These are phyloP conservation scores for Prietella phreatophila DNA, from an alignment of 2,113 vertebrate genomes.

Conservation along the genomic window DNA sequence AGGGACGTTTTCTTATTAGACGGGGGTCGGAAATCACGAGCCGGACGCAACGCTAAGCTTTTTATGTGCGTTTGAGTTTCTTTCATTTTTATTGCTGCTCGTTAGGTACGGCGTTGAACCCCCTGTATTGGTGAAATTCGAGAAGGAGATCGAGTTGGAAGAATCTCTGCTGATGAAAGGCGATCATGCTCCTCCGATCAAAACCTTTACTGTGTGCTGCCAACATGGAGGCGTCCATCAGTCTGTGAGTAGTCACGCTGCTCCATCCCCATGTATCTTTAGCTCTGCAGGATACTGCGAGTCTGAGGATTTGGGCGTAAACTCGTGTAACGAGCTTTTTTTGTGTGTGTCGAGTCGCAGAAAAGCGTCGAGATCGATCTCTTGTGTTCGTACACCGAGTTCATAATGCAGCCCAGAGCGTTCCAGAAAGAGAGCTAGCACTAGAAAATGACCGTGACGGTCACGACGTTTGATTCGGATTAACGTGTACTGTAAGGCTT, in stretches of 20 bases:
- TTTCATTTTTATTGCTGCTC: constrained; percentile 22
- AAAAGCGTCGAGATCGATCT: neutral
- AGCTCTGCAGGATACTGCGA: neutral
- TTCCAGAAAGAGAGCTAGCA: neutral
- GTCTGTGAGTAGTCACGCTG: constrained; percentile 80
- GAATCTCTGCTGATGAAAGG: constrained; percentile 84
- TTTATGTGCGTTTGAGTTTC: neutral
- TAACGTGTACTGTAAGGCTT: neutral
- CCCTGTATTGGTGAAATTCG: constrained; percentile 91
- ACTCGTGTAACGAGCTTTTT: neutral
- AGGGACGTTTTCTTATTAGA: neutral
- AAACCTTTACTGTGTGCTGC: constrained; percentile 86
- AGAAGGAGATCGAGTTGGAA: constrained; percentile 97
- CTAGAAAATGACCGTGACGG: neutral
- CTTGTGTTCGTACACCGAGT: too few species aligned
- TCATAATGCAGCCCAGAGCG: neutral
- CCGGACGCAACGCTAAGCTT: neutral
- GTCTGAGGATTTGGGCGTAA: neutral
- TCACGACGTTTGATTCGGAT: neutral
- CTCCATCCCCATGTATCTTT: too few species aligned
- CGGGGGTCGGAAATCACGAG: neutral
- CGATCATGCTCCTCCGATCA: constrained; percentile 74
- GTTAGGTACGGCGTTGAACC: constrained; percentile 92
- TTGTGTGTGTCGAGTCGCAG: neutral
- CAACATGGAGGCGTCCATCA: constrained; percentile 85